These are phyloP conservation scores for Habrosyne pyritoides DNA, from an alignment of 2,888 invertebrate genomes.

Conservation along the genomic window DNA sequence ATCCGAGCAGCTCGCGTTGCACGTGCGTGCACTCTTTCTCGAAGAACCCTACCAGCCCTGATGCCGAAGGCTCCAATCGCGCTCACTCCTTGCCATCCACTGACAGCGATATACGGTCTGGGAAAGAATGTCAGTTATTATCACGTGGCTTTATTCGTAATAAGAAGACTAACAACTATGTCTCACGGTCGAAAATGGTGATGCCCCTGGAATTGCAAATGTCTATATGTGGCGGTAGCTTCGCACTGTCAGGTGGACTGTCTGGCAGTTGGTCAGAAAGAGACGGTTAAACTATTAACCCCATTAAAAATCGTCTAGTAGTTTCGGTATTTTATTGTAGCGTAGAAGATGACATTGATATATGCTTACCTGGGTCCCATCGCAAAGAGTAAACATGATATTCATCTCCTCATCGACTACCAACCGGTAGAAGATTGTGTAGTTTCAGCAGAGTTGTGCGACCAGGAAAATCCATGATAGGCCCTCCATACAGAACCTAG, in stretches of 20 bases:
- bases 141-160: no score
- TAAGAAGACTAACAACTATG: no score
- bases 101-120: conserved; percentile 75
- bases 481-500: conserved; percentile 78
- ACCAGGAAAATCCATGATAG: conserved; percentile 64
- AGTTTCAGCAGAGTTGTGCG: conserved; percentile 53
- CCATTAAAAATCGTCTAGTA: no score
- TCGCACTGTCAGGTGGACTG: no score
- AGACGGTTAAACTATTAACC: no score
- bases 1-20: conserved; percentile 42
- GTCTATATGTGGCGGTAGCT: no score
- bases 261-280: no score
- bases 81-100: conserved; percentile 81
- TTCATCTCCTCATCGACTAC: conserved; percentile 76
- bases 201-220: no score
- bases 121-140: no score
- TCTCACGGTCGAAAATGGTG: no score
- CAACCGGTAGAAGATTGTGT: conserved; percentile 15
- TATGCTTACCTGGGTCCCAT: conserved; percentile 86
- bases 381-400: conserved; percentile 86
- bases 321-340: no score
- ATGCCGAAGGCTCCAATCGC: conserved; percentile 57
- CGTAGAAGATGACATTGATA: no score
- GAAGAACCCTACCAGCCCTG: conserved; percentile 55
- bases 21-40: conserved; percentile 42